These are phyloP conservation scores for Anoura caudifer DNA, from an alignment of 2,113 vertebrate genomes.

Conservation along the genomic window DNA sequence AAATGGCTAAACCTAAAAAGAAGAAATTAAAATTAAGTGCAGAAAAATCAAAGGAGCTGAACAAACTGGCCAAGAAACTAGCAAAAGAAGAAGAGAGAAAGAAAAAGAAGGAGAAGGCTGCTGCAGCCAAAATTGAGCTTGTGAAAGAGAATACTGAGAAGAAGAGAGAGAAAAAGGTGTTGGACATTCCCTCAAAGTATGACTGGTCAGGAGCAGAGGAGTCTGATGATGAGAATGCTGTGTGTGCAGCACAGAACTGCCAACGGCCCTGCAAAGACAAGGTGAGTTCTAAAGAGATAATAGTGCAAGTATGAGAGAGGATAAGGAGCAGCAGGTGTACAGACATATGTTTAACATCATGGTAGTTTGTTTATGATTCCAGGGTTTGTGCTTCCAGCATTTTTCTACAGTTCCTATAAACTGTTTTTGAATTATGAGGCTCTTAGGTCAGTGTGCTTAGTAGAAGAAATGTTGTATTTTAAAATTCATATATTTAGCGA, in stretches of 20 bases:
- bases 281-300: constrained; percentile 80
- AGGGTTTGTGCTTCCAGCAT: not conserved
- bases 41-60: constrained; percentile 95
- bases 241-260: constrained; percentile 96
- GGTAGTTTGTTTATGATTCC: not conserved
- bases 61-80: constrained; percentile 94
- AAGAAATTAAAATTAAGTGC: constrained; percentile 95
- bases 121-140: constrained; percentile 89
- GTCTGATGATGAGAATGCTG: constrained; percentile 96
- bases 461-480: not conserved
- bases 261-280: constrained; percentile 98
- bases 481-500: not conserved
- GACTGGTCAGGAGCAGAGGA: constrained; percentile 99
- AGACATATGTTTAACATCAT: not conserved
- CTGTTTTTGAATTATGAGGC: not conserved
- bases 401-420: constrained; percentile 39
- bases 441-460: constrained; percentile 12
- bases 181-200: constrained; percentile 98
- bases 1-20: constrained; percentile 94
- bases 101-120: constrained; percentile 94
- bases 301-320: not conserved
- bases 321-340: not conserved
- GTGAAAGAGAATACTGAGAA: constrained; percentile 91
- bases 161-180: constrained; percentile 94
- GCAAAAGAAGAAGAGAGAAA: constrained; percentile 97